Percentiles rank a stretch among this genome's conserved stretches.
phyloP scores from a whole-genome alignment of 2,797 vertebrate genomes.

The Clarias platycephalus region DNA sequence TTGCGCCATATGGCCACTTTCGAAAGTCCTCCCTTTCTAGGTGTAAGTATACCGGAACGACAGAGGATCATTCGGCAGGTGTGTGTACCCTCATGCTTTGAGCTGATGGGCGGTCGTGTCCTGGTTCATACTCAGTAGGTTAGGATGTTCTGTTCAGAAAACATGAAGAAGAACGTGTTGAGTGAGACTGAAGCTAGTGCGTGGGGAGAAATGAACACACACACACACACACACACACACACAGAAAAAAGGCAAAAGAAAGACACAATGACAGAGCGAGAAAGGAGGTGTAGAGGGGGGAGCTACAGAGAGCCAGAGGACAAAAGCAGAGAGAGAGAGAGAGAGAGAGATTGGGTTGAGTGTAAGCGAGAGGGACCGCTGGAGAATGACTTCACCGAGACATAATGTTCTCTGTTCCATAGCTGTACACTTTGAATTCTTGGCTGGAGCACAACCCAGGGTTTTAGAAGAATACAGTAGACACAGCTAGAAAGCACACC shows the following conservation, averaged over 20 bases:
- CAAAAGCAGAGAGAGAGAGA: neutral
- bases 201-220: neutral
- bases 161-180: neutral
- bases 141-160: conserved; percentile 32
- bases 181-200: neutral
- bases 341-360: neutral
- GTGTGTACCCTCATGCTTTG: conserved; percentile 7
- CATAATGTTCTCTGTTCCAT: conserved; percentile 14
- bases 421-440: neutral
- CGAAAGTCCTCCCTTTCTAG: neutral
- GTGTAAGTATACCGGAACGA: neutral
- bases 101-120: conserved; percentile 20
- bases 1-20: conserved; percentile 25
- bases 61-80: conserved; percentile 39
- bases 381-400: neutral
- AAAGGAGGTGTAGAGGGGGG: neutral
- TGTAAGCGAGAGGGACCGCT: neutral
- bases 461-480: conserved; percentile 1
- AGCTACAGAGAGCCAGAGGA: neutral
- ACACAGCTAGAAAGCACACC: neutral
- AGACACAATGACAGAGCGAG: neutral
- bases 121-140: conserved; percentile 38
- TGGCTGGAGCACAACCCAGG: neutral
- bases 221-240: neutral
- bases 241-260: neutral